Base-by-base conservation (phyloP, 2,888 invertebrate genomes). In the Clitarchus hookeri region DNA sequence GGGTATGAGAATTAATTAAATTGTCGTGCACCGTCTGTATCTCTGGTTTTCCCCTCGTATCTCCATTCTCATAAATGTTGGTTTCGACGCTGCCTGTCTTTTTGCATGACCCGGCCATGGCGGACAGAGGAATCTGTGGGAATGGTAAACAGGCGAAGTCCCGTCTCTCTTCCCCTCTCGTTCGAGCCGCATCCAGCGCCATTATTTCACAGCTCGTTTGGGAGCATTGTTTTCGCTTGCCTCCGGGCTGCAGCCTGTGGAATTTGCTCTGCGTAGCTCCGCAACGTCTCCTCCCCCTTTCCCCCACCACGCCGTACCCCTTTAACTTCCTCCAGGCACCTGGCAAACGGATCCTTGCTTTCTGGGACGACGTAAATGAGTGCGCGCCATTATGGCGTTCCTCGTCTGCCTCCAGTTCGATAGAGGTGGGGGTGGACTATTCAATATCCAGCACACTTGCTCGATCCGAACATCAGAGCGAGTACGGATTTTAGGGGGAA, bases 91-190 rank as follows among this genome's bases (percentile, higher is more conserved):
- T 65, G 23, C 16, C 8, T 23, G 19, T 23, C 65, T 65, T 65
- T 65, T 65, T 65, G 19, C 65, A 48, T 23, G 65, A 65, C 65
- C 19, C 65, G 12, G 65, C 23, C 65, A 65, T 65, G 65, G 65
- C 65, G 65, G 65, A 65, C 65, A 65, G 65, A 65, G 65, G 65
- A 65, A 65, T 65, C 65, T 65, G 65, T n/a, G 65, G 65, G 16
- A 65, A 65, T 65, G 65, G 65, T 65, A 65, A 65, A 65, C 65
- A 65, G 65, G 65, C 65, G 65, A 65, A 65, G 65, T n/a, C 65
- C 65, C 65, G n/a, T 8, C 65, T 23, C 65, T 19, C 12, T n/a
- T 19, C n/a, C 16, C 65, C n/a, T 23, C 8, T 1, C 0, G 11
- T 23, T 19, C 65, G n/a, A n/a, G 11, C 65, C 1, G 8, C 23